Evolutionary conservation across 2,888 invertebrate species (phyloP).

Genomic region (Caenorhabditis zanzibari): DNA sequence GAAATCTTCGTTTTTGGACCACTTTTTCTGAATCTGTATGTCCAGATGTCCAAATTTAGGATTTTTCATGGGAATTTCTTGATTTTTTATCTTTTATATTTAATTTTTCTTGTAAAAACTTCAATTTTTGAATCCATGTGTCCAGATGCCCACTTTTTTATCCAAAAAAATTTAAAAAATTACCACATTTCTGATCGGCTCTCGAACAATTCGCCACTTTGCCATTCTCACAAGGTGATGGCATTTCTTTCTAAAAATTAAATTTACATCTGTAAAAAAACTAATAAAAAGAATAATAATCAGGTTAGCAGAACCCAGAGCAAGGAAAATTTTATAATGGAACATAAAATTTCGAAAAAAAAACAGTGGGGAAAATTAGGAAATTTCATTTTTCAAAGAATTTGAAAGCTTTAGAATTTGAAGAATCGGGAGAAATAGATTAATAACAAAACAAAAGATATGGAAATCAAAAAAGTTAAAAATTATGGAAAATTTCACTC

Average conservation of each 20-base stretch:
- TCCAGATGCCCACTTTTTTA: too few relatives aligned
- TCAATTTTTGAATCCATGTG: too few relatives aligned
- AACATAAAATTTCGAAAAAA: too few relatives aligned
- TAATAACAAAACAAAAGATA: conserved; percentile 20
- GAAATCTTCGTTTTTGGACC: too few relatives aligned
- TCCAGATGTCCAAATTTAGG: too few relatives aligned
- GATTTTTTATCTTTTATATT: too few relatives aligned
- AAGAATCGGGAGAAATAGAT: neutral
- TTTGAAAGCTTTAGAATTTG: conserved; percentile 20
- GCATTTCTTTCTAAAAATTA: conserved; percentile 12
- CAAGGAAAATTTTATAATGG: neutral
- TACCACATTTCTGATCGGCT: conserved; percentile 19
- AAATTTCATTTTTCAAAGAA: neutral
- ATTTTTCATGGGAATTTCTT: too few relatives aligned
- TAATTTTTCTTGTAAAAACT: too few relatives aligned
- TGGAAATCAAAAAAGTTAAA: too few relatives aligned
- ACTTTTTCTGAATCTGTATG: too few relatives aligned
- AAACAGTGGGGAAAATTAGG: neutral
- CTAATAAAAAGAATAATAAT: conserved; percentile 4
- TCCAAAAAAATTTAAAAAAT: neutral
- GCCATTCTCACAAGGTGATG: conserved; percentile 41
- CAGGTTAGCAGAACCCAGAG: neutral
- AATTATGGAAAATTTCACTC: conserved; percentile 38
- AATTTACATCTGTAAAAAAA: too few relatives aligned
- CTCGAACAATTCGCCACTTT: conserved; percentile 36